These are phyloP conservation scores for Microctonus aethiopoides DNA, from an alignment of 2,888 invertebrate genomes.

Conservation along the genomic window DNA sequence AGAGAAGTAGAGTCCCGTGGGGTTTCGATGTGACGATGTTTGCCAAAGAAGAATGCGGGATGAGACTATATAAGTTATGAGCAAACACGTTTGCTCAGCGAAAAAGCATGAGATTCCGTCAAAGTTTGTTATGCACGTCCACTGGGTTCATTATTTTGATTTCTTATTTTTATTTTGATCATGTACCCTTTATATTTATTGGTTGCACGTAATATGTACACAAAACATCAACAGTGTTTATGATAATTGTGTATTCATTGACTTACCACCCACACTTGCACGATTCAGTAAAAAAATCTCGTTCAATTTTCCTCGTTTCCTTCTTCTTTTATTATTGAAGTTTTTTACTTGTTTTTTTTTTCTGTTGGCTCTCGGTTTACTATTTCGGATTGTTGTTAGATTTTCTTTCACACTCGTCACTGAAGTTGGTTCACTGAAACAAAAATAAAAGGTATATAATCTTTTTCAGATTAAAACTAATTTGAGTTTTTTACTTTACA, in stretches of 20 bases:
- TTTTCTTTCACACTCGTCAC: neutral
- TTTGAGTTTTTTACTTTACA: no score
- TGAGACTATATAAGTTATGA: neutral
- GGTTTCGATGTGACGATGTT: conserved; percentile 5
- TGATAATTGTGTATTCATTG: neutral
- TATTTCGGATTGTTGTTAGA: neutral
- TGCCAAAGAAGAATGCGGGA: neutral
- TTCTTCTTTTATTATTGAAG: neutral
- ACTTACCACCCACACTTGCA: neutral
- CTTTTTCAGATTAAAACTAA: no score
- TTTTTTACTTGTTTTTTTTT: neutral
- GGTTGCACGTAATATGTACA: neutral
- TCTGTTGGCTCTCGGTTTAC: neutral
- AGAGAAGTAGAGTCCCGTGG: conserved; percentile 23
- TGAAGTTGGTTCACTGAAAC: neutral
- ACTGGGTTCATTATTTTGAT: neutral
- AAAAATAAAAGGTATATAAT: neutral
- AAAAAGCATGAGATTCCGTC: neutral
- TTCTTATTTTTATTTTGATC: neutral
- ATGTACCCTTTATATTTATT: neutral
- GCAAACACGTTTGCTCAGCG: conserved; percentile 12
- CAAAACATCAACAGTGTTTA: neutral
- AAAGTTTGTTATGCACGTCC: neutral
- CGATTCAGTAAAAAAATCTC: neutral
- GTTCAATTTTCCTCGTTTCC: neutral